phyloP scores from a whole-genome alignment of 2,888 invertebrate species.

The Caenorhabditis japonica region DNA sequence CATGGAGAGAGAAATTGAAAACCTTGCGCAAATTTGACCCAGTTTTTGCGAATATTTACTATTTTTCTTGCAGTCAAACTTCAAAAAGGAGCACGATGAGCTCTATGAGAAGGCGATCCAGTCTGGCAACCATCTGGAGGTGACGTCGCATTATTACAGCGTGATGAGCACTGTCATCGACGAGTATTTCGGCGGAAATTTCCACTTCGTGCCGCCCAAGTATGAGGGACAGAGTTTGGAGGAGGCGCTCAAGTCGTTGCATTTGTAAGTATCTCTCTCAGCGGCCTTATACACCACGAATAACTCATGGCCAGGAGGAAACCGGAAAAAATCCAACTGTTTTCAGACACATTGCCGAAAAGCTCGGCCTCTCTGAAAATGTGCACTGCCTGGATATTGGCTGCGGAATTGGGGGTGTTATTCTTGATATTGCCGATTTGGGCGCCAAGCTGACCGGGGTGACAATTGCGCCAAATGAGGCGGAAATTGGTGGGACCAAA shows the following conservation, averaged over 20 bases:
- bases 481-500: conserved; percentile 60
- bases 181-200: conserved; percentile 75
- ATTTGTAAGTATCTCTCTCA: conserved; percentile 38
- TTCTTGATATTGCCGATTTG: conserved; percentile 67
- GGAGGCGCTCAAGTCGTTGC: conserved; percentile 65
- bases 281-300: background rate
- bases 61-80: conserved; percentile 58
- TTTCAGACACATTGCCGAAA: conserved; percentile 63
- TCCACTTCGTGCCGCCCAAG: conserved; percentile 75
- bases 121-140: conserved; percentile 65
- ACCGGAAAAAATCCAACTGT: background rate
- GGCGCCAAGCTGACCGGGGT: conserved; percentile 74
- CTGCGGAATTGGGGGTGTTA: conserved; percentile 73
- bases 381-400: conserved; percentile 73
- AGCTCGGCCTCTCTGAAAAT: conserved; percentile 57
- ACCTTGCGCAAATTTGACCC: background rate
- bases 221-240: conserved; percentile 62
- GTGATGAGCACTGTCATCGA: conserved; percentile 77
- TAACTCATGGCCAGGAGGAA: no score
- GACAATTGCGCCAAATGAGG: conserved; percentile 74
- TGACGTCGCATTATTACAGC: conserved; percentile 76
- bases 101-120: conserved; percentile 71
- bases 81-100: conserved; percentile 68
- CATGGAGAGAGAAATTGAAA: background rate
- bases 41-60: background rate